Evolutionary conservation across 2,888 invertebrate genomes (phyloP), one percentile per base, ranked within the genome.

Genomic region (Melinaea menophilus): DNA sequence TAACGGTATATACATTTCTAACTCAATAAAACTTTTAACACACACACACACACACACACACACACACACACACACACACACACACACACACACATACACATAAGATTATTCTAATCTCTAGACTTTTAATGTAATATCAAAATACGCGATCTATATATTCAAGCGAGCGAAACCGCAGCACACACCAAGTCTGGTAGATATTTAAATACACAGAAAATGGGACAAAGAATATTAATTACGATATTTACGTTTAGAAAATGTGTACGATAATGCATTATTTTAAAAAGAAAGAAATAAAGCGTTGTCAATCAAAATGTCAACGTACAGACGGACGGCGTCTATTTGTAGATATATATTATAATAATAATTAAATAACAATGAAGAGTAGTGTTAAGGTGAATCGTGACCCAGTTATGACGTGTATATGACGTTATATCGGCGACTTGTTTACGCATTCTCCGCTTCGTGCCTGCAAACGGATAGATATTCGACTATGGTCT

Each of bases 251-350:
- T 51, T 31, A 51, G 22, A 51, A 51, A 51, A 22, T 51, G 31
- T 5, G 22, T 51, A 9, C 31, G 11, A 31, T 51, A 31, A 31
- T 51, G 31, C 22, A 22, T 1, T 31, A 4, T 51, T 51, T 31
- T 51, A 3, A 51, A 51, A 22, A 51, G n/a, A 58, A 64, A 61
- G 13, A 62, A 46, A 41, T 58, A 37, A 76, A 74, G 75, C 73
- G 75, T 75, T 79, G 85, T 86, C 87, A 85, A 84, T 87, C 87
- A 84, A 80, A 73, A 77, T 80, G 84, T 80, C 81, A 81, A 71
- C 78, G 72, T 73, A 66, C 70, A 76, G 61, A 59, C 65, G 61
- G 48, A 22, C 13, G 13, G 51, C 9, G 9, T 51, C 31, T 4
- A 31, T 9, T 22, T 51, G 51, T 22, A 31, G 5, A 31, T 22